Evolutionary conservation across 2,888 invertebrate genomes (phyloP).

Genomic region (Itoplectis maculator): DNA sequence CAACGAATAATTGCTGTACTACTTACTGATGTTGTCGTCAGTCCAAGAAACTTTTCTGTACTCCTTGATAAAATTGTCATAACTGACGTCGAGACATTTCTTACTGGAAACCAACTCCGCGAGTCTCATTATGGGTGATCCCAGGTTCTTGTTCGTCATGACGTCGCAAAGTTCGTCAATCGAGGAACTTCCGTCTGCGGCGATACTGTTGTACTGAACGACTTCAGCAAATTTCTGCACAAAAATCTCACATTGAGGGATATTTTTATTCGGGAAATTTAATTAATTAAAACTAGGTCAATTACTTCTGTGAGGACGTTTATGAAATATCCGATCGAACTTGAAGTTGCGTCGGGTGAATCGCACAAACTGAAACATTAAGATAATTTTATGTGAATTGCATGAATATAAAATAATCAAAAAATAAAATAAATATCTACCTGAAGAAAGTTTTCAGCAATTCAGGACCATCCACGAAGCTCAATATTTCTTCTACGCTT

Average conservation of each 20-base stretch:
- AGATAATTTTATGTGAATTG: neutral
- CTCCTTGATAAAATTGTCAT: slow-evolving; percentile 65
- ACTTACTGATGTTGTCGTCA: slow-evolving; percentile 64
- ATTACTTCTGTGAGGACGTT: slow-evolving; percentile 78
- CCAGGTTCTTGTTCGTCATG: slow-evolving; percentile 72
- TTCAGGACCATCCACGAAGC: slow-evolving; percentile 77
- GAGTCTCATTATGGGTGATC: slow-evolving; percentile 74
- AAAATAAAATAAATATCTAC: slow-evolving; percentile 78
- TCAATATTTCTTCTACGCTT: slow-evolving; percentile 80
- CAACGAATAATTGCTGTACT: neutral
- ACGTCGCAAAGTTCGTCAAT: slow-evolving; percentile 73
- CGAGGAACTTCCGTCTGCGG: slow-evolving; percentile 34
- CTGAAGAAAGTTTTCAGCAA: slow-evolving; percentile 85
- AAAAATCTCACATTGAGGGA: neutral
- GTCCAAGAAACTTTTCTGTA: slow-evolving; percentile 69
- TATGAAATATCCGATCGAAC: slow-evolving; percentile 84
- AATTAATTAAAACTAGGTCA: neutral
- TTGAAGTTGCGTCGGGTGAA: slow-evolving; percentile 72
- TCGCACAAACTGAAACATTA: slow-evolving; percentile 79
- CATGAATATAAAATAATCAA: no score
- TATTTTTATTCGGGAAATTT: neutral
- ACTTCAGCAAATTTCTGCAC: slow-evolving; percentile 74
- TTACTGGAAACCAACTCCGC: slow-evolving; percentile 48
- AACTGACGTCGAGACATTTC: slow-evolving; percentile 69
- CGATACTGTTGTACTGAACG: slow-evolving; percentile 77